phyloP scores from a whole-genome alignment of 2,888 invertebrate genomes.

The Campopleginae sp. region DNA sequence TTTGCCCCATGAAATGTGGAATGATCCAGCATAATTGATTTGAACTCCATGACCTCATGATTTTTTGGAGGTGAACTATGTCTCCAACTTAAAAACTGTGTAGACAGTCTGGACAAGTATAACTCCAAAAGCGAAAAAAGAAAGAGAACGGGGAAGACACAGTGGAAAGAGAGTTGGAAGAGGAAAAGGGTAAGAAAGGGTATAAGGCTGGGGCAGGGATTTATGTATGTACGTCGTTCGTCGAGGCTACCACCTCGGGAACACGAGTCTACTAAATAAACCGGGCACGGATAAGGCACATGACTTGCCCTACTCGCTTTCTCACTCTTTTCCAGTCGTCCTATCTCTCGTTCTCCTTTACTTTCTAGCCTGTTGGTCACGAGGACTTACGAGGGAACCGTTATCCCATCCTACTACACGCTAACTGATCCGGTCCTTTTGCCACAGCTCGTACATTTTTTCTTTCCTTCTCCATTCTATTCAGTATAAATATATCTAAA shows the following conservation, averaged over 20 bases:
- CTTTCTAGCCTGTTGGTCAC: conserved; percentile 64
- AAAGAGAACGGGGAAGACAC: conserved; percentile 63
- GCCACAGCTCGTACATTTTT: conserved; percentile 50
- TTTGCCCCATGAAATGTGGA: background rate
- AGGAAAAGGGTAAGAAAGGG: conserved; percentile 52
- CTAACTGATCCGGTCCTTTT: conserved; percentile 62
- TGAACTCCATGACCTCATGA: background rate
- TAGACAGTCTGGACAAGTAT: conserved; percentile 23
- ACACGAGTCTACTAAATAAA: conserved; percentile 81
- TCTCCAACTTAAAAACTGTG: conserved; percentile 10
- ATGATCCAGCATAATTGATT: background rate
- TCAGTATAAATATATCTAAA: conserved; percentile 43
- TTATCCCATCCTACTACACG: conserved; percentile 66
- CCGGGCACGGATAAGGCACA: conserved; percentile 76
- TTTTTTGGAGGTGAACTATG: background rate
- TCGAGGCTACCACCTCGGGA: conserved; percentile 65
- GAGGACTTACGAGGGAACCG: conserved; percentile 71
- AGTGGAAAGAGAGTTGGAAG: conserved; percentile 44
- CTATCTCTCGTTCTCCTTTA: conserved; percentile 41
- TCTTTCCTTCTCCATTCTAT: conserved; percentile 19
- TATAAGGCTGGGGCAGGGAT: conserved; percentile 67
- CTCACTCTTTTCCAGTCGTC: conserved; percentile 29
- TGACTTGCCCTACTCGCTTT: conserved; percentile 57
- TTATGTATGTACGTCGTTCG: conserved; percentile 71
- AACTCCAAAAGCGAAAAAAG: conserved; percentile 48